Percentiles rank a stretch among this genome's conserved stretches.
phyloP scores from a whole-genome alignment of 2,797 vertebrate species.

The Galaxias olidus region DNA sequence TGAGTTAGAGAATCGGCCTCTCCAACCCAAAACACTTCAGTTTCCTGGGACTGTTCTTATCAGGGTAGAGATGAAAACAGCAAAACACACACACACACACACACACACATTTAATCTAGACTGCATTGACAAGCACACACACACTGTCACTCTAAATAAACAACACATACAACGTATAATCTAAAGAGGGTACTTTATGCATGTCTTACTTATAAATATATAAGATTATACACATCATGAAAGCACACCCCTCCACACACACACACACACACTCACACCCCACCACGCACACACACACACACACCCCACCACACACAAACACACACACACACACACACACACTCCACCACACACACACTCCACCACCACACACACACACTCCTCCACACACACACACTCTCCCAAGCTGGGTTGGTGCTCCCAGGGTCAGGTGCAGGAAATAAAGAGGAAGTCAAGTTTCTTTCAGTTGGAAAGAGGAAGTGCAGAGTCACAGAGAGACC shows the following conservation, averaged over 20 bases:
- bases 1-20: too few relatives aligned
- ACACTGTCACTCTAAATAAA: too few relatives aligned
- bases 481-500: too few relatives aligned
- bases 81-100: background rate
- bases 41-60: background rate
- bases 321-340: constrained; percentile 11
- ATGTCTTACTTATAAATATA: too few relatives aligned
- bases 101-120: background rate
- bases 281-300: constrained; percentile 23
- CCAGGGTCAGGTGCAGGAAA: too few relatives aligned
- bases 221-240: background rate
- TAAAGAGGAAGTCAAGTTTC: too few relatives aligned
- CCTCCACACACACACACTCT: constrained; percentile 6
- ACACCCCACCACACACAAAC: background rate
- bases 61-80: background rate
- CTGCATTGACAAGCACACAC: too few relatives aligned
- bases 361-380: background rate
- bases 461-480: too few relatives aligned
- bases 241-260: background rate
- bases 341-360: background rate
- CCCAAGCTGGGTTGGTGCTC: too few relatives aligned
- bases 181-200: too few relatives aligned
- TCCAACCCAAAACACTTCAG: background rate
- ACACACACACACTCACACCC: background rate
- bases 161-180: too few relatives aligned